Evolutionary conservation across 2,888 invertebrate species (phyloP).

Genomic region (Andrena marginata): DNA sequence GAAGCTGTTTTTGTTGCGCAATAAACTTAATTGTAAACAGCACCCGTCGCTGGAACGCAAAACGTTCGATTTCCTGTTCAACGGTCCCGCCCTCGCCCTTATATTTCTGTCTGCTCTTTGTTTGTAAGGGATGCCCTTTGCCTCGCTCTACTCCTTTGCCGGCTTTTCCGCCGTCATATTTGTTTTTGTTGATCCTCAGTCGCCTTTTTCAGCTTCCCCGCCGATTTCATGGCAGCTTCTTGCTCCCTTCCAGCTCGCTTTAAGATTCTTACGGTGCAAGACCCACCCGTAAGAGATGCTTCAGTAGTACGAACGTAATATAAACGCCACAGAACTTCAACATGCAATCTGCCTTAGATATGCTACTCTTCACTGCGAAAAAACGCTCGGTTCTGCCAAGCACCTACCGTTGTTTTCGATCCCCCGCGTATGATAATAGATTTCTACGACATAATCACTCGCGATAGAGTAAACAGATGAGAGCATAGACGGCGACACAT

Average conservation of each 20-base stretch:
- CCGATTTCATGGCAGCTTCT: constrained; percentile 3
- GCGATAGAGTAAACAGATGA: not conserved
- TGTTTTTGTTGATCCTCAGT: not conserved
- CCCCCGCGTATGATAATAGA: too few species aligned
- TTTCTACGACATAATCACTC: constrained; percentile 15
- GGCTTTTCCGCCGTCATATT: not conserved
- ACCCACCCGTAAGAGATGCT: not conserved
- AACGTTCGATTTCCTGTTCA: constrained; percentile 59
- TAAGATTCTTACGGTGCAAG: not conserved
- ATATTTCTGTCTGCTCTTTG: not conserved
- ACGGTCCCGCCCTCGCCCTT: constrained; percentile 13
- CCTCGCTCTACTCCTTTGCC: not conserved
- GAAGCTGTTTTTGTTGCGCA: constrained; percentile 72
- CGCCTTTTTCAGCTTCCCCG: not conserved
- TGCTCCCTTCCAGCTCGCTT: not conserved
- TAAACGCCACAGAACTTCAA: not conserved
- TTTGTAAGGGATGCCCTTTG: constrained; percentile 16
- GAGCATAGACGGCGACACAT: not conserved
- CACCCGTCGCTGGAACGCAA: constrained; percentile 45
- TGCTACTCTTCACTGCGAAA: too few species aligned
- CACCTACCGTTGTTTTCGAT: too few species aligned
- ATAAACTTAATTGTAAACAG: constrained; percentile 71
- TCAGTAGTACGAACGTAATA: not conserved
- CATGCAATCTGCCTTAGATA: not conserved
- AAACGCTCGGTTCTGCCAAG: not conserved